Evolutionary conservation across 2,113 vertebrate genomes (phyloP).

Genomic region (Calcarius ornatus): DNA sequence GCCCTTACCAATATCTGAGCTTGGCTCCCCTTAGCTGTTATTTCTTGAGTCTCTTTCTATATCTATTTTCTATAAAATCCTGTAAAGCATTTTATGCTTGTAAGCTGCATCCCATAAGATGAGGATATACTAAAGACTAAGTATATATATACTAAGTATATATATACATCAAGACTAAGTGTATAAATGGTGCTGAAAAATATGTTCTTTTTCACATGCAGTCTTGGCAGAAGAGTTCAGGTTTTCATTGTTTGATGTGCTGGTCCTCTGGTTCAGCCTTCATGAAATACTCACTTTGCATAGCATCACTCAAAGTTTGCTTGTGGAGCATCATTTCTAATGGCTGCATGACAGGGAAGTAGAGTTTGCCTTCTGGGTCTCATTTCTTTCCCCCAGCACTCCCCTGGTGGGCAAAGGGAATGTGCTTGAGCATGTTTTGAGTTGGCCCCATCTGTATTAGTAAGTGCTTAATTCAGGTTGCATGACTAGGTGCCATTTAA

Average conservation of each 20-base stretch:
- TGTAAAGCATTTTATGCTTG: not conserved
- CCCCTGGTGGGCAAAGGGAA: slow-evolving; percentile 9
- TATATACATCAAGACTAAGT: not conserved
- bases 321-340: not conserved
- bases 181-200: not conserved
- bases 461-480: slow-evolving; percentile 28
- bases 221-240: not conserved
- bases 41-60: not conserved
- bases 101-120: not conserved
- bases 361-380: not conserved
- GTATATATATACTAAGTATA: too few species aligned
- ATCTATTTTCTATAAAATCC: not conserved
- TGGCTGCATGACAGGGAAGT: not conserved
- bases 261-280: not conserved
- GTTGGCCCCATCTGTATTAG: slow-evolving; percentile 18
- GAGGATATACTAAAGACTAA: not conserved
- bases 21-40: not conserved
- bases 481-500: not conserved
- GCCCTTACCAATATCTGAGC: not conserved
- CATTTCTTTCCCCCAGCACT: not conserved
- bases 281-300: not conserved
- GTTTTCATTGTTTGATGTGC: not conserved
- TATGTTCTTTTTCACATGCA: not conserved
- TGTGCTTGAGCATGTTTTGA: not conserved
- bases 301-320: not conserved